Conservation (phyloP, 23 tunicate species). For the Phallusia fumigata region DNA sequence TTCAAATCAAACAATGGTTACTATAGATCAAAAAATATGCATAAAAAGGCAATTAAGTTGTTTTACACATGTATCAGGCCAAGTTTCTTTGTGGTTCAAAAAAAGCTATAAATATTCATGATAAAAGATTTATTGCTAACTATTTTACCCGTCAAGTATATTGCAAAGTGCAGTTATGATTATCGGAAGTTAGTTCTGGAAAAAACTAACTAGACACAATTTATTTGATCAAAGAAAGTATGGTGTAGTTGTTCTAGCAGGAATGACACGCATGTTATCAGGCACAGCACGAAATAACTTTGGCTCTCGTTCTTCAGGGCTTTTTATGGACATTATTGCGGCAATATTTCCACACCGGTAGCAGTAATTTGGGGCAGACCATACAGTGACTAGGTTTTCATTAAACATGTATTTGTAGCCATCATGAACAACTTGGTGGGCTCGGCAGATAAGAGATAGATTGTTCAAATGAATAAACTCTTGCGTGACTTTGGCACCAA, state of each 20-base stretch:
- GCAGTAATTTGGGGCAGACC: conserved; percentile 99
- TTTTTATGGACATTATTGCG: conserved; percentile 67
- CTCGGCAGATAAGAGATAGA: conserved; percentile 83
- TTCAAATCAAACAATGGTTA: too few species aligned
- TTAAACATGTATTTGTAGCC: conserved; percentile 96
- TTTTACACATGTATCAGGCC: too few species aligned
- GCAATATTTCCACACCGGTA: conserved; percentile 95
- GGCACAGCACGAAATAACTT: conserved; percentile 93
- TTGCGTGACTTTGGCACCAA: conserved; percentile 91
- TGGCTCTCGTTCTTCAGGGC: conserved; percentile 79
- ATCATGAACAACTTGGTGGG: conserved; percentile 96
- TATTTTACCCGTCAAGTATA: neutral
- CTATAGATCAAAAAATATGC: too few species aligned
- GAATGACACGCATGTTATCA: conserved; percentile 86
- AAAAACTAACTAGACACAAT: neutral
- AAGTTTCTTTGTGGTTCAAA: too few species aligned
- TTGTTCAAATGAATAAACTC: conserved; percentile 81
- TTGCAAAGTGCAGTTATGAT: neutral
- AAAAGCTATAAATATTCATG: too few species aligned
- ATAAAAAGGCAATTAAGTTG: too few species aligned
- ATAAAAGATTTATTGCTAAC: too few species aligned
- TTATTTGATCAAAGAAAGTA: conserved; percentile 82
- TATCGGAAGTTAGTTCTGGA: neutral
- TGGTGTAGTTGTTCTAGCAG: conserved; percentile 84
- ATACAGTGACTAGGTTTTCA: conserved; percentile 84